Evolutionary conservation across 1,140 invertebrate species (phyloP).

Genomic region (Odontomachus brunneus): DNA sequence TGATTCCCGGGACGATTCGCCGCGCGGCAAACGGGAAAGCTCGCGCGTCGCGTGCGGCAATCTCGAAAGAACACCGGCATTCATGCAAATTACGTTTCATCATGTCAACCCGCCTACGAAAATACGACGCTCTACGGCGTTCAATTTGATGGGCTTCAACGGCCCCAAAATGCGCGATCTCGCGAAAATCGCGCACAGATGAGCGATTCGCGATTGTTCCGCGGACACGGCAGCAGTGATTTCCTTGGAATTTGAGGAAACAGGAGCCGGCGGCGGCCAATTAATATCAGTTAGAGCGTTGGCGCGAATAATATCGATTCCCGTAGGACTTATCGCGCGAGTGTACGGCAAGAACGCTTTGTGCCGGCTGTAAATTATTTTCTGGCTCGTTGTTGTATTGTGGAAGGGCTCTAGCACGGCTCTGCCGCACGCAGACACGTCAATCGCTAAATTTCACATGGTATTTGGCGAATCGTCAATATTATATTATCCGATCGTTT

Average conservation of each 20-base stretch:
- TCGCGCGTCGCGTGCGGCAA: neutral
- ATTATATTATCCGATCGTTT: constrained; percentile 6
- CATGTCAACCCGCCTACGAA: neutral
- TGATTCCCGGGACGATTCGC: constrained; percentile 19
- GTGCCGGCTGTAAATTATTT: too few species aligned
- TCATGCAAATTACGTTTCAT: constrained; percentile 38
- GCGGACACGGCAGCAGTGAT: neutral
- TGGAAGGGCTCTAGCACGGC: too few species aligned
- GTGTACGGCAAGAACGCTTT: neutral
- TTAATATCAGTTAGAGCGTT: constrained; percentile 46
- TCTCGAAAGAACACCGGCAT: constrained; percentile 14
- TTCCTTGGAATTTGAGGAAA: constrained; percentile 49
- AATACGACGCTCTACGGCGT: constrained; percentile 31
- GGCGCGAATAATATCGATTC: constrained; percentile 31
- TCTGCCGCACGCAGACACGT: too few species aligned
- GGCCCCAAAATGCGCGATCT: neutral
- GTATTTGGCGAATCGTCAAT: constrained; percentile 7
- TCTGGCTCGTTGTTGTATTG: too few species aligned
- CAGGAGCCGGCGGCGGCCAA: constrained; percentile 1
- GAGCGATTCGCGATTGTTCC: neutral
- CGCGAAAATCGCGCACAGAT: neutral
- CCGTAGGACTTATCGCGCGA: neutral
- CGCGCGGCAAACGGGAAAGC: neutral
- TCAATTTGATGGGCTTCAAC: constrained; percentile 14
- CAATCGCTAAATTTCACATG: neutral